Evolutionary conservation across 2,888 invertebrate genomes (phyloP), one percentile per base, ranked within the genome.

Genomic region (Epicampocera succincta): DNA sequence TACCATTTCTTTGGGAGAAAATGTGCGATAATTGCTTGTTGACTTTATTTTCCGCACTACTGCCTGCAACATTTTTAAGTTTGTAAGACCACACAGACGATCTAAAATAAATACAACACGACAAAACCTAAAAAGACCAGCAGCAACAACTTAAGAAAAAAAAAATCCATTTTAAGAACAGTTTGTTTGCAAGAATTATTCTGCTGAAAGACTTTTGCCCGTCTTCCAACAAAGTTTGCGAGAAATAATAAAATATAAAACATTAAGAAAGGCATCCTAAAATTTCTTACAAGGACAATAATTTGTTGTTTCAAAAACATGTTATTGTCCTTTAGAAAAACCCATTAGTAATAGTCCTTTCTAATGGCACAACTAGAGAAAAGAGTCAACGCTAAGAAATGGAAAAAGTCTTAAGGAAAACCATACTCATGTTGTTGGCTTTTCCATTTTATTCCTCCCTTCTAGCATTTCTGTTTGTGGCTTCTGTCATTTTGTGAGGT

Each of bases 1-100:
- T 33, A 52, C 15, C 29, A 29, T 71, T 48, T 38, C 21, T 19
- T 52, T 63, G 21, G 11, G 15, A 21, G 40, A 66, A 75, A 81
- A 80, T 82, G 85, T 85, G 85, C 82, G 84, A 84, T 85, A 85
- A 85, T 84, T 85, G 84, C 84, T 84, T 85, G 84, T 85, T 85
- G 85, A 84, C 83, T 85, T 83, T 80, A 84, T 84, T 85, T 85
- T 78, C 83, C 80, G 82, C 83, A 52, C 83, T 82, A 56, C 72
- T 82, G 83, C 81, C 81, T 79, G 75, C 40, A 61, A 68, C 44
- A 63, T 68, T 75, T 63, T 65, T 63, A 68, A 60, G 38, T 76
- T 61, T 60, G 52, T 60, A 66, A 65, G 65, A 58, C 66, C 66
- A 21, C 44, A 50, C 56, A 38, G 15, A 44, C n/a, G 4, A 56